Evolutionary conservation across 1,140 invertebrate genomes (phyloP), one percentile per base, ranked within the genome.

Genomic region (Oreohelix idahoensis): DNA sequence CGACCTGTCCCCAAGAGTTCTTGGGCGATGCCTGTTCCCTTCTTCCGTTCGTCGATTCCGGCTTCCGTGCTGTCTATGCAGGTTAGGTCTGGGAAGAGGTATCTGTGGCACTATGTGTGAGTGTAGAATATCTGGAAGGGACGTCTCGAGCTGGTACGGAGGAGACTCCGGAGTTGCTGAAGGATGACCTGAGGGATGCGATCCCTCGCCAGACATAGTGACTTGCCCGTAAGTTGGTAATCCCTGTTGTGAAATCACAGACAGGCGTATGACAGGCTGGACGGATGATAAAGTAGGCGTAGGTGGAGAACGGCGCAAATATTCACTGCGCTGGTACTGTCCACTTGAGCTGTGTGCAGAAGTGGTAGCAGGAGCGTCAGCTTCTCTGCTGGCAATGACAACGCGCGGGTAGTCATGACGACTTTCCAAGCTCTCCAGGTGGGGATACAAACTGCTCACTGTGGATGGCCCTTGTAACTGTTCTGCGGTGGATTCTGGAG

Each of bases 61-160:
- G 38, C 85, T 79, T 58, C 81, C 53, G 17, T 84, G 66, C 32
- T 84, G 32, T 26, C 87, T 79, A 53, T 87, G 83, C 58, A 83
- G 86, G 76, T 83, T 89, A 66, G 32, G 93, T 91, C 79, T 93
- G 76, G 15, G 92, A 91, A 93, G 92, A 78, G 93, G 93, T 15
- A 87, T 75, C 26, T 93, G 93, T 15, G 93, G 93, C 42, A 93
- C 92, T 53, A 93, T 88, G 87, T 94, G 93, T 10, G 93, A 93
- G 85, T 94, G 92, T 11, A 94, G 89, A 39, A 94, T 90, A 86
- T 94, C 94, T 10, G 94, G 93, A 36, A 94, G 87, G 26, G 91
- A 85, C 17, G 88, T 53, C 73, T 90, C 86, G 36, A 87, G 83
- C 2, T 66, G 63, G 20, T 66, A 66, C 29, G 29, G 45, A 87